Evolutionary conservation across 2,113 vertebrate genomes (phyloP).

Genomic region (Dissostichus mawsoni): DNA sequence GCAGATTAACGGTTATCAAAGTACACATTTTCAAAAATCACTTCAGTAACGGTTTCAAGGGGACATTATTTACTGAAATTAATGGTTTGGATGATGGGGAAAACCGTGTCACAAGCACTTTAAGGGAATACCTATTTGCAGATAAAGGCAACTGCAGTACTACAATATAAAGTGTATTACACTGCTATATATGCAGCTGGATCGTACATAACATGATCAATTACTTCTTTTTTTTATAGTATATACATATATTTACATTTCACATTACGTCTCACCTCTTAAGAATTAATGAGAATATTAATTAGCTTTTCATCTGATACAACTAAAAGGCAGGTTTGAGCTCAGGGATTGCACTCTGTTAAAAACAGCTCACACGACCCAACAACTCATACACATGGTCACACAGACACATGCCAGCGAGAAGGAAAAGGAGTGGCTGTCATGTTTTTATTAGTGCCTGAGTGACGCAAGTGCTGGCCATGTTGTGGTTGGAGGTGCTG

Average conservation of each 20-base stretch:
- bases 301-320: slow-evolving; percentile 11
- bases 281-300: not conserved
- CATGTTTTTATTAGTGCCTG: slow-evolving; percentile 61
- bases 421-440: slow-evolving; percentile 57
- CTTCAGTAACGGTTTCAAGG: too few species aligned
- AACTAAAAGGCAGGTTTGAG: slow-evolving; percentile 8
- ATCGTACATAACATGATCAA: not conserved
- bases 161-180: slow-evolving; percentile 7
- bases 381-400: not conserved
- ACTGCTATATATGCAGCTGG: not conserved
- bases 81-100: too few species aligned
- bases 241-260: slow-evolving; percentile 2
- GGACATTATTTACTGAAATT: too few species aligned
- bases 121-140: not conserved
- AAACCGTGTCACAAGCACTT: too few species aligned
- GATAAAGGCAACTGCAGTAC: not conserved
- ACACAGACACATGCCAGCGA: slow-evolving; percentile 6
- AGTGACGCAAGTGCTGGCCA: slow-evolving; percentile 63
- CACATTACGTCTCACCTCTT: not conserved
- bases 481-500: slow-evolving; percentile 59
- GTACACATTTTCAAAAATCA: too few species aligned
- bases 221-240: not conserved
- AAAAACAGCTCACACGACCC: not conserved
- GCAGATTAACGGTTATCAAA: too few species aligned
- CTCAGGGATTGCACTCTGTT: not conserved